Evolutionary conservation across 2,797 vertebrate genomes (phyloP).

Genomic region (Scarus forsteni): DNA sequence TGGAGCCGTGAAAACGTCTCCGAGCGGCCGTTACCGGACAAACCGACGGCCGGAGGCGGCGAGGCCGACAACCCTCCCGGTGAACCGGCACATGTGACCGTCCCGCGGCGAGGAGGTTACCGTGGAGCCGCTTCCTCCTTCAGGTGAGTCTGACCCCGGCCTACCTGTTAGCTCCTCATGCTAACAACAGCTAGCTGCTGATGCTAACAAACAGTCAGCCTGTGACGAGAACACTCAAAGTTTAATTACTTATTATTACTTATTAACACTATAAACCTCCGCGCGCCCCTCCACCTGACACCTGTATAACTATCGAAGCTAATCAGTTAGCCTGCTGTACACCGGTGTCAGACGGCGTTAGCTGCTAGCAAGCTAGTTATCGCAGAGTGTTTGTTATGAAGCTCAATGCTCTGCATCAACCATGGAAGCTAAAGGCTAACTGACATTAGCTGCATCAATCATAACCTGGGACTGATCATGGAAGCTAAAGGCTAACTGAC

Average conservation of each 20-base stretch:
- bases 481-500: too few species aligned
- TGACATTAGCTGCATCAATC: background rate
- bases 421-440: background rate
- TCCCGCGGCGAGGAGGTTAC: too few species aligned
- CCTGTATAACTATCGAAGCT: conserved; percentile 10
- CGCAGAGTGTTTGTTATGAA: background rate
- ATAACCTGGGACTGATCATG: too few species aligned
- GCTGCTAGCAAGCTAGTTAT: conserved; percentile 51
- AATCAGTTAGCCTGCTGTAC: conserved; percentile 44
- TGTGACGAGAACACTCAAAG: too few species aligned
- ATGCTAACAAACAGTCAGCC: too few species aligned
- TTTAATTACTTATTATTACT: too few species aligned
- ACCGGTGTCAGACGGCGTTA: background rate
- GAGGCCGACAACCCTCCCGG: too few species aligned
- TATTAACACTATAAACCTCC: too few species aligned
- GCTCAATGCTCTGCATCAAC: too few species aligned
- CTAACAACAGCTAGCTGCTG: background rate
- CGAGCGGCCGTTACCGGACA: fast-evolving
- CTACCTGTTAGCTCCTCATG: background rate
- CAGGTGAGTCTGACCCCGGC: conserved; percentile 56
- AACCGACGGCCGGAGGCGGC: background rate
- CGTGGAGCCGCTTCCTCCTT: conserved; percentile 5
- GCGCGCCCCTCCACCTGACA: too few species aligned
- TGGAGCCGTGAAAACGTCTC: too few species aligned
- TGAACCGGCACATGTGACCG: too few species aligned